Percentiles rank a stretch among this genome's conserved stretches.
Evolutionary conservation across 2,797 vertebrate species (phyloP).

Genomic region (Diplodus sargus): DNA sequence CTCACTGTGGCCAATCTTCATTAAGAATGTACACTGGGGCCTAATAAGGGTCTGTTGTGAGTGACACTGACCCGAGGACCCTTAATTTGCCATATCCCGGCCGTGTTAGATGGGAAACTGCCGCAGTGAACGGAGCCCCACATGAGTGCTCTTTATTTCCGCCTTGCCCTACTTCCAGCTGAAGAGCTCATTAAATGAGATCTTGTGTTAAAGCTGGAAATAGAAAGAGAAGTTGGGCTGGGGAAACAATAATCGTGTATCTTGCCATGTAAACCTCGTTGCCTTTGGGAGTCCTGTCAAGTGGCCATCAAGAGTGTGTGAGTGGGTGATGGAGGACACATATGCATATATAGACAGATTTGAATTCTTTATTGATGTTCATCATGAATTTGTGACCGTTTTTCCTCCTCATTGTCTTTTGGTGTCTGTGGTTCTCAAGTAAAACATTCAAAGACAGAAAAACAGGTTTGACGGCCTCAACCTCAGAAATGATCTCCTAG

Average conservation of each 20-base stretch:
- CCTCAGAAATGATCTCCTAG: too few species aligned
- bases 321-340: constrained; percentile 33
- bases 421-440: not conserved
- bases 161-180: constrained; percentile 72
- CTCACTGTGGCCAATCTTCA: constrained; percentile 38
- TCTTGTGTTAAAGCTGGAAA: constrained; percentile 58
- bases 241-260: constrained; percentile 56
- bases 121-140: constrained; percentile 31
- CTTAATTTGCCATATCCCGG: constrained; percentile 52
- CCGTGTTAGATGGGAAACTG: constrained; percentile 26
- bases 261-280: constrained; percentile 56
- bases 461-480: constrained; percentile 3
- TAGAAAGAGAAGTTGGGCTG: constrained; percentile 42
- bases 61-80: constrained; percentile 42
- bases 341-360: constrained; percentile 20
- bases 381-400: constrained; percentile 17
- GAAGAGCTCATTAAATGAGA: constrained; percentile 76
- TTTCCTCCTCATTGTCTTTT: not conserved
- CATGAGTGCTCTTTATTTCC: constrained; percentile 54
- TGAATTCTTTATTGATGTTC: constrained; percentile 22
- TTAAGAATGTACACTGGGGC: constrained; percentile 43
- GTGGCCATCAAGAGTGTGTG: not conserved
- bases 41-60: constrained; percentile 46
- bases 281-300: constrained; percentile 48
- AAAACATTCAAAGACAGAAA: constrained; percentile 15